phyloP scores from a whole-genome alignment of 23 tunicate genomes.

The Halocynthia aurantium region DNA sequence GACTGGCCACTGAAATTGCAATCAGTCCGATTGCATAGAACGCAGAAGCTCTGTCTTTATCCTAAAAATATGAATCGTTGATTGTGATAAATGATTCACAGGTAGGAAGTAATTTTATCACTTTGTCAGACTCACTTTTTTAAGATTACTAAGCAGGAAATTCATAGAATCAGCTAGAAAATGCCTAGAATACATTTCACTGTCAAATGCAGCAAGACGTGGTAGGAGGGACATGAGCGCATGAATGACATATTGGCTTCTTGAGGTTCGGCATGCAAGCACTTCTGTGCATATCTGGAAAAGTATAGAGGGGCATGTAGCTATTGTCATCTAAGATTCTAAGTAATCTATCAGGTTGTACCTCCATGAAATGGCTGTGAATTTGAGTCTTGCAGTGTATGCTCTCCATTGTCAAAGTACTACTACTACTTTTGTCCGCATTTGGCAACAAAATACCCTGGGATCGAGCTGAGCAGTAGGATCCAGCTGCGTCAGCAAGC shows the following conservation, averaged over 20 bases:
- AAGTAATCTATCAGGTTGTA: not conserved
- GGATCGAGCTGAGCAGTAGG: not conserved
- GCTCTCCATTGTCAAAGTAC: conserved; percentile 4
- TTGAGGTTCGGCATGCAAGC: conserved; percentile 29
- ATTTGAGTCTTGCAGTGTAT: conserved; percentile 2
- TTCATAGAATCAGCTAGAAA: conserved; percentile 46
- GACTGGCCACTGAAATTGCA: conserved; percentile 25
- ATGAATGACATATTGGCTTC: conserved; percentile 47
- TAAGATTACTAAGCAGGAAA: conserved; percentile 38
- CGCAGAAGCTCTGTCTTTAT: conserved; percentile 52
- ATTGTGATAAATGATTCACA: not conserved
- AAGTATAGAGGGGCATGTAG: not conserved
- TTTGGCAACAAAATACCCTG: not conserved
- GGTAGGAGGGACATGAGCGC: conserved; percentile 63
- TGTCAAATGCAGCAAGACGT: conserved; percentile 54
- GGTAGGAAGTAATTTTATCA: not conserved
- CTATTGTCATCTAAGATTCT: too few species aligned
- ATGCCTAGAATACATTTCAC: conserved; percentile 29
- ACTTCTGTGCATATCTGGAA: conserved; percentile 73
- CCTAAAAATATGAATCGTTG: conserved; percentile 26
- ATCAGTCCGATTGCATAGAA: conserved; percentile 55
- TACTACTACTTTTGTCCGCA: not conserved
- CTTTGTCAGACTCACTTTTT: conserved; percentile 32
- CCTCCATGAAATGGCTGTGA: not conserved
- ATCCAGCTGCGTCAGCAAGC: conserved; percentile 10